Evolutionary conservation across 2,797 vertebrate species (phyloP), one percentile per base, ranked within the genome.

Genomic region (Scarus forsteni): DNA sequence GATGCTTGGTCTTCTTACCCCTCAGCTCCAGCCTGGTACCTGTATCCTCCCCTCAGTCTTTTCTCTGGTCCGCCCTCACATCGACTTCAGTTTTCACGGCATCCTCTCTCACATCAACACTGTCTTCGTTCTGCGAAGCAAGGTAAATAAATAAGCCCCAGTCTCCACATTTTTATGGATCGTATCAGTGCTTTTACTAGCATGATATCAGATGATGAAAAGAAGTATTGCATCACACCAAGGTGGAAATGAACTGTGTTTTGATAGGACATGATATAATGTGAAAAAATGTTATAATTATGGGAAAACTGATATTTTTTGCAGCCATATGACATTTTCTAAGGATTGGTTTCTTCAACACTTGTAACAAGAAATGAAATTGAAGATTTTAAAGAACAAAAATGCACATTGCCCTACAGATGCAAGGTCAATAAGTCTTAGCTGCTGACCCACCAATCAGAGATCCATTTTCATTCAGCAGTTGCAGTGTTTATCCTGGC

Each of bases 41-140:
- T 99, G 98, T 85, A 98, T 94, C 87, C 94, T 99, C 5, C 90
- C 97, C 46, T 98, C 98, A 10, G 97, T 99, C 59, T 99, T 99
- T 90, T 98, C 97, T 53, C 89, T 99, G 93, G 97, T 99, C 66
- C 97, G 98, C 64, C 98, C 98, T 75, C 98, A 99, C 83, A 99
- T 99, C 64, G 98, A 99, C 89, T 98, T 98, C 90, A 97, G 97
- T 87, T 99, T 97, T 92, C 97, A 99, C 54, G 98, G 98, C 68
- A 99, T 99, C 88, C 96, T 99, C 34, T 99, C 98, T 19, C 98
- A 99, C 90, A 99, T 99, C 93, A 99, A 99, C 93, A 99, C 98
- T 0, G 98, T 99, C 61, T 99, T 99, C 10, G 98, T 99, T 51
- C 90, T 99, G 73, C 94, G 98, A 77, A 99, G 97, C 91, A 99